These are phyloP conservation scores for Eretmocerus hayati DNA, from an alignment of 2,888 invertebrate species.

Conservation along the genomic window DNA sequence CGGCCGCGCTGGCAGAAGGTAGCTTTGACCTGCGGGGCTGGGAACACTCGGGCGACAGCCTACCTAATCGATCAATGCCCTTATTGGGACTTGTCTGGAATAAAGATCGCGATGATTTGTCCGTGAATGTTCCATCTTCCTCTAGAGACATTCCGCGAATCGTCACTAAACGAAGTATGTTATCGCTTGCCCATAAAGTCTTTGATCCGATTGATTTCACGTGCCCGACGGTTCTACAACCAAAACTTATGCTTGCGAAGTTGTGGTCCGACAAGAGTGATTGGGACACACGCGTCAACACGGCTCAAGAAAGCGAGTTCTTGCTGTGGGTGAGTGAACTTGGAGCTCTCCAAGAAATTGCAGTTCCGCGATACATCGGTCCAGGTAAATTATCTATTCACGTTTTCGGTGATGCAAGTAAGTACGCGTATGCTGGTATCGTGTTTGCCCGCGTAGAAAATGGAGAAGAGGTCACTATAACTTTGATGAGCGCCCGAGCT, in stretches of 20 bases:
- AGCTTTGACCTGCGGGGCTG: background rate
- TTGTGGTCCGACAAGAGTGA: conserved; percentile 1
- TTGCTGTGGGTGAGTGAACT: background rate
- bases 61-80: background rate
- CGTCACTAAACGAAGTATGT: background rate
- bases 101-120: background rate
- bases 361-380: conserved; percentile 1
- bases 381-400: background rate
- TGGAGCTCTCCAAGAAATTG: background rate
- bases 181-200: conserved; percentile 4
- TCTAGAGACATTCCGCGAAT: too few species aligned
- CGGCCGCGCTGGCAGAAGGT: background rate
- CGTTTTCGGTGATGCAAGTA: too few species aligned
- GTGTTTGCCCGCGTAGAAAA: too few species aligned
- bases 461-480: too few species aligned
- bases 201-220: conserved; percentile 10
- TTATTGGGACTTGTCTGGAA: background rate
- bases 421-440: too few species aligned
- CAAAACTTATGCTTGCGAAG: conserved; percentile 1
- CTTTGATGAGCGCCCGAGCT: too few species aligned
- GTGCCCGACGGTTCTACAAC: background rate
- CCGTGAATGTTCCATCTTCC: background rate
- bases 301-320: background rate
- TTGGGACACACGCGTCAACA: conserved; percentile 8
- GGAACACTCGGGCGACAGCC: background rate